Percentiles rank a stretch among this genome's conserved stretches.
Conservation (phyloP, 1,140 invertebrate species). For the Pollicipes pollicipes region DNA sequence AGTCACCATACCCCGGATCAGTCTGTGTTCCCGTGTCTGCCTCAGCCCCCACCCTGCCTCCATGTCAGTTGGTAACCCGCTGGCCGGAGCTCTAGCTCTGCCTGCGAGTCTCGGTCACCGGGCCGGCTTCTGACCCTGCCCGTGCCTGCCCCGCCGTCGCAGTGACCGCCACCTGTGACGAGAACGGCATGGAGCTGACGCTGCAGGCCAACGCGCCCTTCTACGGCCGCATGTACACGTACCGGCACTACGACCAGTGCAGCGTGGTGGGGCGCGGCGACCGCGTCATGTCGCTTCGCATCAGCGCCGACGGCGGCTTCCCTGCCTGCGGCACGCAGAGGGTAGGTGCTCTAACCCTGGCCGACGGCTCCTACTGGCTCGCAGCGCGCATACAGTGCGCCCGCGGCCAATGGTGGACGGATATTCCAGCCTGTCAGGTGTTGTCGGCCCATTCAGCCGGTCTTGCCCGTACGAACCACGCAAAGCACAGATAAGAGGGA, state of each 20-base stretch:
- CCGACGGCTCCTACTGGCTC: slow-evolving; percentile 5
- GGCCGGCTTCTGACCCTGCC: too few relatives aligned
- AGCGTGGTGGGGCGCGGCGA: slow-evolving; percentile 78
- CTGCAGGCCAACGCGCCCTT: slow-evolving; percentile 70
- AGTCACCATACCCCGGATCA: too few relatives aligned
- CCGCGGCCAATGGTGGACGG: background rate
- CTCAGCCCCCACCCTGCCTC: too few relatives aligned
- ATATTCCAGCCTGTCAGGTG: too few relatives aligned
- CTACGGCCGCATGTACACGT: slow-evolving; percentile 72
- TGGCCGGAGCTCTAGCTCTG: too few relatives aligned
- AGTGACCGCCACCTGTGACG: slow-evolving; percentile 79
- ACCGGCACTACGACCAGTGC: slow-evolving; percentile 76
- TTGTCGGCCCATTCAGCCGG: too few relatives aligned
- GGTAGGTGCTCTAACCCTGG: slow-evolving; percentile 30
- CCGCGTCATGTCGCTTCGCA: slow-evolving; percentile 57
- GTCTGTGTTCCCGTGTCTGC: background rate
- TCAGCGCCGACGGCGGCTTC: slow-evolving; percentile 71
- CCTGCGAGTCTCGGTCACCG: too few relatives aligned
- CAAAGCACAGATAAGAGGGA: too few relatives aligned
- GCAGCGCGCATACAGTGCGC: background rate
- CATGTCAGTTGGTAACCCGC: too few relatives aligned
- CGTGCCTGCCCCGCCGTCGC: slow-evolving; percentile 13
- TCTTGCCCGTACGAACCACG: too few relatives aligned
- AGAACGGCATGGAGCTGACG: slow-evolving; percentile 85
- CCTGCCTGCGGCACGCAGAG: slow-evolving; percentile 75